Evolutionary conservation across 2,797 vertebrate genomes (phyloP), one percentile per base, ranked within the genome.

Genomic region (Coregonus sp.): DNA sequence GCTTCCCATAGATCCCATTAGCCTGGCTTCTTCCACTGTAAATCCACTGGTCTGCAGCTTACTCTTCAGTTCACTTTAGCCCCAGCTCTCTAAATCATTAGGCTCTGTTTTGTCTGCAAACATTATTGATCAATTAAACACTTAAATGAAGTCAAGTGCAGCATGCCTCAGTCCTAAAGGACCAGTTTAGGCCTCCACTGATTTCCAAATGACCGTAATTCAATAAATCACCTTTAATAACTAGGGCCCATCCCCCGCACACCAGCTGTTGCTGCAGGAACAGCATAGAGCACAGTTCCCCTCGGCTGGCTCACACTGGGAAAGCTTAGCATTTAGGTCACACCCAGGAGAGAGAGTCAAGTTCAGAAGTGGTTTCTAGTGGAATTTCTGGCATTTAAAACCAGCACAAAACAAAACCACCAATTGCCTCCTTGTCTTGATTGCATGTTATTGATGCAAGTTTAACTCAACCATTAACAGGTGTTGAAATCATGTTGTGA

Each of bases 111-210:
- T 70, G 56, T 80, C 66, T 72, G 80, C 69, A 75, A 67, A 72
- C 69, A 82, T 73, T 73, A 86, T 84, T 79, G 75, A 82, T 83
- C 80, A 78, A 80, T 85, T 75, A 80, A 80, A 59, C n/a, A 56
- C 51, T 75, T 76, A 81, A 85, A 74, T 72, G 33, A 77, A 85
- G 74, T 59, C 76, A 71, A 77, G 69, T 78, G 70, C 66, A 77
- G 63, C 50, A 47, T 67, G 80, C 68, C 54, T 78, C 9, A 18
- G 74, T 69, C 72, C 78, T 81, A 73, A 69, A 74, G 78, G 78
- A 78, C 51, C 59, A 29, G 67, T 76, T 80, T 81, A 61, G 66
- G 72, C 70, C 56, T 74, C 73, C 66, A 63, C 73, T 76, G n/a
- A 73, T 80, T 80, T 83, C 61, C 73, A 76, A 84, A 84, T 61